These are phyloP conservation scores for Stomatorhinus ivindoensis DNA, from an alignment of 2,113 vertebrate species.

Conservation along the genomic window DNA sequence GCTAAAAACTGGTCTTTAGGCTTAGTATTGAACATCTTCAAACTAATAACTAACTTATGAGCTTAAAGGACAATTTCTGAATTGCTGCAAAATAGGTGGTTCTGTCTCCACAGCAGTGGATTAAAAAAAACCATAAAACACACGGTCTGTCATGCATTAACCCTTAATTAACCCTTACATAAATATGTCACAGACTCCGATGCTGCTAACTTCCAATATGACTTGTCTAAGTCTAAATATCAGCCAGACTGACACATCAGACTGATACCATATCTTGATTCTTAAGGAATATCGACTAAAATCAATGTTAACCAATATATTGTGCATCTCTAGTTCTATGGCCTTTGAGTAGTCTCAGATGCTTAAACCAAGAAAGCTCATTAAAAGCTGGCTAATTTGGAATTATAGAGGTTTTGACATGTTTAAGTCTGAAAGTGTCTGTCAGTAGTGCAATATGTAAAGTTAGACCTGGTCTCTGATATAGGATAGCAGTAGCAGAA, in stretches of 20 bases:
- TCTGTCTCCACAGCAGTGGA: background rate
- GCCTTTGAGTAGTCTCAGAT: background rate
- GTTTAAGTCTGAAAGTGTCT: background rate
- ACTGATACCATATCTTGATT: background rate
- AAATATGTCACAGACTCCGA: background rate
- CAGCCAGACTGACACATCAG: background rate
- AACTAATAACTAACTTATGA: background rate
- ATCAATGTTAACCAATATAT: background rate
- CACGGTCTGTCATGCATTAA: background rate
- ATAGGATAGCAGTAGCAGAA: background rate
- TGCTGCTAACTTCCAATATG: background rate
- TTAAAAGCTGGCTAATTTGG: background rate
- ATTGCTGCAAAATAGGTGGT: background rate
- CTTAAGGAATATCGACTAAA: background rate
- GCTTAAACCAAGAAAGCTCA: background rate
- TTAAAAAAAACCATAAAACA: background rate
- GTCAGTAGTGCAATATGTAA: background rate
- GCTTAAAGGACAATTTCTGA: background rate
- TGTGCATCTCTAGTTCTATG: background rate
- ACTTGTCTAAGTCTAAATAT: background rate
- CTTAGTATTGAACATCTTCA: background rate
- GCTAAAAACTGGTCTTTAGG: background rate
- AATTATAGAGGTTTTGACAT: background rate
- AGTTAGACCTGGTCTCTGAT: background rate
- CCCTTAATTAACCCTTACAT: background rate